Evolutionary conservation across 1,140 invertebrate genomes (phyloP).

Genomic region (Drosophila aff.): DNA sequence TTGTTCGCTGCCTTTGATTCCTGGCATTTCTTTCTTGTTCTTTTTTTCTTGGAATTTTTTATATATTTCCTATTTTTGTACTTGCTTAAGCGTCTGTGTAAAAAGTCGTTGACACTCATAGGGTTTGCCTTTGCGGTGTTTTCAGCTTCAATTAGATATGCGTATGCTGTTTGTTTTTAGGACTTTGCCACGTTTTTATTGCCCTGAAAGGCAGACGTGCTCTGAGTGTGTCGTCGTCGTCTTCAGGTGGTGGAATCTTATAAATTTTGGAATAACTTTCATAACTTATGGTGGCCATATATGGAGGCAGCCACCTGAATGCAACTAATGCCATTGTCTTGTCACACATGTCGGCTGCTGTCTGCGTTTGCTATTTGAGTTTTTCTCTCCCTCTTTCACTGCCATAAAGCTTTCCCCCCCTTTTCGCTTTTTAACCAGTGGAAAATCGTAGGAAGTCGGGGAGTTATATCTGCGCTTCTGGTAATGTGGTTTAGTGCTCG

Average conservation of each 20-base stretch:
- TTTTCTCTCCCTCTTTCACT: neutral
- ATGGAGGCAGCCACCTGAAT: slow-evolving; percentile 17
- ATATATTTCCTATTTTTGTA: slow-evolving; percentile 19
- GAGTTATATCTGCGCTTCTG: slow-evolving; percentile 31
- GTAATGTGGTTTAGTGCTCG: slow-evolving; percentile 53
- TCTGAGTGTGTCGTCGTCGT: slow-evolving; percentile 34
- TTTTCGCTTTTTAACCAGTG: slow-evolving; percentile 5
- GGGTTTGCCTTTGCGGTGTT: slow-evolving; percentile 32
- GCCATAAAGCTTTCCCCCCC: slow-evolving; percentile 17
- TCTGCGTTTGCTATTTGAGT: slow-evolving; percentile 44
- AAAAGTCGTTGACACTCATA: slow-evolving; percentile 40
- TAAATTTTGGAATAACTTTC: slow-evolving; percentile 80
- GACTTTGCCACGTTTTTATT: slow-evolving; percentile 70
- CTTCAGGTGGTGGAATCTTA: slow-evolving; percentile 55
- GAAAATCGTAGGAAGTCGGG: slow-evolving; percentile 10
- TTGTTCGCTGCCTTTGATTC: slow-evolving; percentile 71
- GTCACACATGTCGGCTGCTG: slow-evolving; percentile 45
- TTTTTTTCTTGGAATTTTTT: slow-evolving; percentile 8
- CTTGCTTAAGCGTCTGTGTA: slow-evolving; percentile 57
- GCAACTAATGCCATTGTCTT: slow-evolving; percentile 60
- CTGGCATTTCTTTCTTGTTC: slow-evolving; percentile 21
- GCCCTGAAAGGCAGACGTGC: slow-evolving; percentile 62
- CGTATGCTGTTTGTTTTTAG: slow-evolving; percentile 69
- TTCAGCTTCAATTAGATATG: slow-evolving; percentile 74
- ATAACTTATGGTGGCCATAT: slow-evolving; percentile 63